Evolutionary conservation across 1,140 invertebrate genomes (phyloP).

Genomic region (Trialeurodes vaporariorum): DNA sequence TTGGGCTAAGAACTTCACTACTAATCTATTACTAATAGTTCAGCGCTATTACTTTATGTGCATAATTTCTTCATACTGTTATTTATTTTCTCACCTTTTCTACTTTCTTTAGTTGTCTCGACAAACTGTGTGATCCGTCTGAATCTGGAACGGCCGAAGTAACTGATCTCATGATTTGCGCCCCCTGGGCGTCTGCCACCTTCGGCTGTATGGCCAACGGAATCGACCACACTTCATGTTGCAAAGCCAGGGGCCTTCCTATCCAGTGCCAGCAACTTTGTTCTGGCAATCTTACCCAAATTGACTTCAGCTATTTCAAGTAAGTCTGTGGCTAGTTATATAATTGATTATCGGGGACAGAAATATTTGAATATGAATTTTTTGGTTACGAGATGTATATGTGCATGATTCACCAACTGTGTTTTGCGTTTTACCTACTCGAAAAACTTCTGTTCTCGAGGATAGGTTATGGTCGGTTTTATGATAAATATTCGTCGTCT

Average conservation of each 20-base stretch:
- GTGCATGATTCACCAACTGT: too few relatives aligned
- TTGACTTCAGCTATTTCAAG: constrained; percentile 70
- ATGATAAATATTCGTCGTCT: too few relatives aligned
- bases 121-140: constrained; percentile 64
- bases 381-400: too few relatives aligned
- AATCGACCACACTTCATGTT: constrained; percentile 69
- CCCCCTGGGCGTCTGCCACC: constrained; percentile 63
- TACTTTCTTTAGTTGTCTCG: constrained; percentile 43
- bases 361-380: too few relatives aligned
- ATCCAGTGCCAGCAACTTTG: constrained; percentile 59
- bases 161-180: constrained; percentile 71
- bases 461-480: too few relatives aligned
- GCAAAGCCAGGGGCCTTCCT: constrained; percentile 56
- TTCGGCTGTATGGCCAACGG: constrained; percentile 68
- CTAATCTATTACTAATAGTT: too few relatives aligned
- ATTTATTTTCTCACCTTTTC: neutral
- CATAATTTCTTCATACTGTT: too few relatives aligned
- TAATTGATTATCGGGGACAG: too few relatives aligned
- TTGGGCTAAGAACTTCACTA: too few relatives aligned
- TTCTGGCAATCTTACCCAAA: constrained; percentile 57
- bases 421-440: too few relatives aligned
- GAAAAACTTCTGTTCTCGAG: too few relatives aligned
- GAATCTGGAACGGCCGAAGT: constrained; percentile 45
- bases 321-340: constrained; percentile 34
- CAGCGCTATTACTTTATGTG: too few relatives aligned